Evolutionary conservation across 2,888 invertebrate genomes (phyloP).

Genomic region (Linnaemya vulpina): DNA sequence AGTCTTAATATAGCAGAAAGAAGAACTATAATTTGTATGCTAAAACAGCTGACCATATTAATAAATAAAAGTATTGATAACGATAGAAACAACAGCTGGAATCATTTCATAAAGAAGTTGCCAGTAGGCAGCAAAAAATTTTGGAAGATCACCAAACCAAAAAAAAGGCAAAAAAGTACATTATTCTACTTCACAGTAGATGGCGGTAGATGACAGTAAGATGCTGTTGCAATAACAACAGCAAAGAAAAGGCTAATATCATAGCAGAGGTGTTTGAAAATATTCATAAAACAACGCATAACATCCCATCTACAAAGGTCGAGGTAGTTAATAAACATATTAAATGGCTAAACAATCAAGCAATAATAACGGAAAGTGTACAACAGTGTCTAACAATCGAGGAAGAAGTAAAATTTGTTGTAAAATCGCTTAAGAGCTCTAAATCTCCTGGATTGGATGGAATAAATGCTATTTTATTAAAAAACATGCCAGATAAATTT

Average conservation of each 20-base stretch:
- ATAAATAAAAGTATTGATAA: constrained; percentile 6
- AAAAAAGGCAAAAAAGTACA: neutral
- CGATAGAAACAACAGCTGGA: constrained; percentile 15
- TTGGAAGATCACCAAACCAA: neutral
- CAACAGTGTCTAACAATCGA: neutral
- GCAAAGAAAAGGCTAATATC: constrained; percentile 6
- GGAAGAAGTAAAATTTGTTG: constrained; percentile 5
- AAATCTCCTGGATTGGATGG: constrained; percentile 11
- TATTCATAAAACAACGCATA: neutral
- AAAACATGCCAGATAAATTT: constrained; percentile 1
- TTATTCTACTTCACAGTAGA: neutral
- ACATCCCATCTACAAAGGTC: neutral
- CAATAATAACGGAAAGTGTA: neutral
- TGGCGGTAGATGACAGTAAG: no score
- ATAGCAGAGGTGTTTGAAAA: constrained; percentile 2
- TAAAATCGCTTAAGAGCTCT: constrained; percentile 7
- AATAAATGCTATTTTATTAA: constrained; percentile 14
- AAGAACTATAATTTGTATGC: neutral
- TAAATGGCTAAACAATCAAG: constrained; percentile 11
- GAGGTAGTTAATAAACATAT: neutral
- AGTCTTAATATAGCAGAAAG: neutral
- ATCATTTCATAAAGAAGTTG: neutral
- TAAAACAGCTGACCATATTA: constrained; percentile 16
- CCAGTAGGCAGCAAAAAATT: neutral
- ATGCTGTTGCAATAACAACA: constrained; percentile 6